These are phyloP conservation scores for Papilio machaon DNA, from an alignment of 1,140 invertebrate species.

Conservation along the genomic window DNA sequence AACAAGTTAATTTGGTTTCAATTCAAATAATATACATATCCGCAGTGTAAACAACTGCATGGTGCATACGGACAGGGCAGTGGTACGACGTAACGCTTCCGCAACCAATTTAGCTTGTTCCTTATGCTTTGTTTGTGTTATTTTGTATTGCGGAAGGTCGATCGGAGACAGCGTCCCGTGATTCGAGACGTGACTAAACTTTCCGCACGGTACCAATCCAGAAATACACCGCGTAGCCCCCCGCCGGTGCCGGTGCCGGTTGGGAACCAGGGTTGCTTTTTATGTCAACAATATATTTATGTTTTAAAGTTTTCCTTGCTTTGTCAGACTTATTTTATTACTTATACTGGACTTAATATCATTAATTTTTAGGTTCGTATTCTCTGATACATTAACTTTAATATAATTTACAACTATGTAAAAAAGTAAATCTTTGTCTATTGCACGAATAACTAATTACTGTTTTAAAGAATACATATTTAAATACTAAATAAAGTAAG, in stretches of 20 bases:
- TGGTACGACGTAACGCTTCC: constrained; percentile 36
- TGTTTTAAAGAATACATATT: not conserved
- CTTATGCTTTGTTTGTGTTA: constrained; percentile 45
- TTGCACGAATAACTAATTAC: no score
- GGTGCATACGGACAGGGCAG: not conserved
- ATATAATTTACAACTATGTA: no score
- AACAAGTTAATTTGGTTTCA: no score
- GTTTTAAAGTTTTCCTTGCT: not conserved
- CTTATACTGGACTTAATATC: no score
- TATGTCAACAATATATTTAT: not conserved
- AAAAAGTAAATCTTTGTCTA: no score
- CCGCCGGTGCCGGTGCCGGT: constrained; percentile 36
- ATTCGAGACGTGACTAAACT: constrained; percentile 72
- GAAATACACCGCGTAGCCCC: constrained; percentile 71
- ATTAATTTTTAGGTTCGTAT: no score
- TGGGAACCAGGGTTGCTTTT: constrained; percentile 21
- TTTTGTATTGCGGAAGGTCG: constrained; percentile 68
- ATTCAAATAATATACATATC: not conserved
- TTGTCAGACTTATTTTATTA: not conserved
- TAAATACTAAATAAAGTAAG: not conserved
- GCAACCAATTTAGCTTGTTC: constrained; percentile 43
- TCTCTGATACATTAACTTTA: no score
- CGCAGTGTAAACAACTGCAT: constrained; percentile 12
- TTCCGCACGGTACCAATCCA: constrained; percentile 80
- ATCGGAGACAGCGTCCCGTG: constrained; percentile 58